Conservation (phyloP, 2,888 invertebrate species). For the Leucoptera coffeella region DNA sequence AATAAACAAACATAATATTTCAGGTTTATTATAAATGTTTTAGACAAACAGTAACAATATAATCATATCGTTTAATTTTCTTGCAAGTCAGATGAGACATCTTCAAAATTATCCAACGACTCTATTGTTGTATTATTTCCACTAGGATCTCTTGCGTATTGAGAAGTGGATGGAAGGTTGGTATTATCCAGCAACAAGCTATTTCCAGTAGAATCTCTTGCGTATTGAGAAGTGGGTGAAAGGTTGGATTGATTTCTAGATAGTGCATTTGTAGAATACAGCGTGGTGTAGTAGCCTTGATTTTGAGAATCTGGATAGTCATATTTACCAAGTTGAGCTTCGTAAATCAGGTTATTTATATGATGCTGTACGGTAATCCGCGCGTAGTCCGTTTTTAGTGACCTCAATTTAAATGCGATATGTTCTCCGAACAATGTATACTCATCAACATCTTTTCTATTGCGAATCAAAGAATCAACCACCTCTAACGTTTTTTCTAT, state of each 20-base stretch:
- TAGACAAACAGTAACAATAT: slow-evolving; percentile 7
- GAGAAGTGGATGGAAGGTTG: slow-evolving; percentile 6
- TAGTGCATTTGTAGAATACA: slow-evolving; percentile 3
- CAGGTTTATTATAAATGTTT: too few species aligned
- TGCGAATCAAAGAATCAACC: slow-evolving; percentile 7
- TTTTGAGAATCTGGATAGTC: not conserved
- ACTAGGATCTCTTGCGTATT: slow-evolving; percentile 4
- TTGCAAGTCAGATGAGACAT: slow-evolving; percentile 7
- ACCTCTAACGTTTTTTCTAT: slow-evolving; percentile 6
- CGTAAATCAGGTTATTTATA: slow-evolving; percentile 8
- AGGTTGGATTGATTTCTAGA: slow-evolving; percentile 7
- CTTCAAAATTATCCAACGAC: slow-evolving; percentile 7
- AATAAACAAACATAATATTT: slow-evolving; percentile 6
- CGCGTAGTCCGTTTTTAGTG: slow-evolving; percentile 7
- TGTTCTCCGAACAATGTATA: slow-evolving; percentile 8
- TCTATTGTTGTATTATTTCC: slow-evolving; percentile 3
- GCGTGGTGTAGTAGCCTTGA: not conserved
- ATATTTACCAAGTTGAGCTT: slow-evolving; percentile 5
- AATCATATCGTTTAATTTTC: slow-evolving; percentile 8
- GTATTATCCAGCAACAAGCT: slow-evolving; percentile 6
- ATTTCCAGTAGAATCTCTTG: slow-evolving; percentile 4
- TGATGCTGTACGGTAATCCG: slow-evolving; percentile 8
- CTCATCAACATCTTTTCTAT: slow-evolving; percentile 7
- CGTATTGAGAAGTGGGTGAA: slow-evolving; percentile 7
- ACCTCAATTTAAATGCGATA: slow-evolving; percentile 5